A percentile compares a stretch with the other conserved stretches of the same genome.
These are phyloP conservation scores for Drosophila nebulosa DNA, from an alignment of 1,140 invertebrate species.

Conservation along the genomic window DNA sequence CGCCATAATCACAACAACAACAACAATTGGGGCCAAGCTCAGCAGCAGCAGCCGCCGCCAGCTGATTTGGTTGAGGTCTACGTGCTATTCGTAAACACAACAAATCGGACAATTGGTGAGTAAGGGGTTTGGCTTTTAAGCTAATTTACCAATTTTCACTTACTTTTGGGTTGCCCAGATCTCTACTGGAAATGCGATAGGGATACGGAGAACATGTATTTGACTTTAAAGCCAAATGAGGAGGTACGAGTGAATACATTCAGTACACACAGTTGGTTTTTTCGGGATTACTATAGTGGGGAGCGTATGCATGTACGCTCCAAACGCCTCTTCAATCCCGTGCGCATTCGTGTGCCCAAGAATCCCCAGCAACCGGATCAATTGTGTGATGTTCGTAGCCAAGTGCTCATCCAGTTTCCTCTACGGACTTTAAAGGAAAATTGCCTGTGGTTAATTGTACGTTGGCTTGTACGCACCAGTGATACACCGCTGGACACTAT, in stretches of 20 bases:
- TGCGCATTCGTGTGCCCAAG: slow-evolving; percentile 52
- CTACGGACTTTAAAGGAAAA: slow-evolving; percentile 55
- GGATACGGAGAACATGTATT: slow-evolving; percentile 84
- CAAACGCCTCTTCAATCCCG: slow-evolving; percentile 72
- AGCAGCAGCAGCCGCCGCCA: slow-evolving; percentile 5
- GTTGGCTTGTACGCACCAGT: slow-evolving; percentile 39
- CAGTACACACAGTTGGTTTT: slow-evolving; percentile 88
- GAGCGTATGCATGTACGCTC: slow-evolving; percentile 82
- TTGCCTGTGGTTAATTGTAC: slow-evolving; percentile 56
- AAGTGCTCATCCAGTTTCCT: slow-evolving; percentile 69
- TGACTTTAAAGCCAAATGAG: slow-evolving; percentile 81
- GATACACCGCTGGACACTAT: slow-evolving; percentile 34
- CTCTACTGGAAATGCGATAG: slow-evolving; percentile 89
- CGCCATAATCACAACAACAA: slow-evolving; percentile 6
- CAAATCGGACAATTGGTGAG: slow-evolving; percentile 76
- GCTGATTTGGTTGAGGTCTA: slow-evolving; percentile 80
- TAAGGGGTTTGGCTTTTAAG: not conserved
- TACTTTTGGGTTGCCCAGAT: slow-evolving; percentile 81
- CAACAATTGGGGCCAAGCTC: slow-evolving; percentile 3
- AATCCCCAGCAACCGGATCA: slow-evolving; percentile 48
- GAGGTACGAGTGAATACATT: slow-evolving; percentile 86
- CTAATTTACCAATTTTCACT: not conserved
- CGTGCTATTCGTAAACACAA: slow-evolving; percentile 87
- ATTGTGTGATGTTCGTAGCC: slow-evolving; percentile 53
- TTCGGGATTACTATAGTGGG: slow-evolving; percentile 84